phyloP scores from a whole-genome alignment of 1,140 invertebrate species.

The Drosophila arizonae region DNA sequence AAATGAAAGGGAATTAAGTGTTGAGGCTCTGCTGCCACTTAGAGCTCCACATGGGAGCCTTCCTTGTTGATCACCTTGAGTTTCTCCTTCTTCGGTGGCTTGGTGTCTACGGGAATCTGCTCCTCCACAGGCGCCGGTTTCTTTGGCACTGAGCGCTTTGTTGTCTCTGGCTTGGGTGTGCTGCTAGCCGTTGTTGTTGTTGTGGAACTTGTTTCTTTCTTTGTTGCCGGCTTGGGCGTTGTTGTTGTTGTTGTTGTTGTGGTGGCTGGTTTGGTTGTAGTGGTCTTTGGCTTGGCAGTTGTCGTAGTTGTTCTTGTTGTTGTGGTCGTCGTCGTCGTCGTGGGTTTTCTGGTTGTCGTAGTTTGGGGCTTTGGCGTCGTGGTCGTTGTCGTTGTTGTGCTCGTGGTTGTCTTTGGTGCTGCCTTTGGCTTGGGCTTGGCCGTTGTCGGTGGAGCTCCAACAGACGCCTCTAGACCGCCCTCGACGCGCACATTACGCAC shows the following conservation, averaged over 20 bases:
- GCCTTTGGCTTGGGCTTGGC: conserved; percentile 52
- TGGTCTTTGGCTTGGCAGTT: conserved; percentile 43
- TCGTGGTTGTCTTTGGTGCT: conserved; percentile 44
- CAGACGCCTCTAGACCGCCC: conserved; percentile 67
- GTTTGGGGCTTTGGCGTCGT: conserved; percentile 40
- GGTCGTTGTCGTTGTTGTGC: conserved; percentile 40
- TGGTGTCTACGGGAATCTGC: conserved; percentile 84
- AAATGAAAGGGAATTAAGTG: neutral
- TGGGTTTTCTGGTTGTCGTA: conserved; percentile 69
- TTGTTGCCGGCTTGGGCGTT: conserved; percentile 53
- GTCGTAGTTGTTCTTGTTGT: conserved; percentile 52
- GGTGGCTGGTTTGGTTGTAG: conserved; percentile 41
- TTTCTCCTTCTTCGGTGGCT: conserved; percentile 84
- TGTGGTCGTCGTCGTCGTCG: conserved; percentile 66
- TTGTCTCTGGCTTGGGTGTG: conserved; percentile 47
- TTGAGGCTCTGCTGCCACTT: conserved; percentile 29
- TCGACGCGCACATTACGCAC: conserved; percentile 78
- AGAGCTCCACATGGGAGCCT: conserved; percentile 81
- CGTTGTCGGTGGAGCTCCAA: conserved; percentile 52
- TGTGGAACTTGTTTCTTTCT: conserved; percentile 42
- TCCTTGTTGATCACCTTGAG: conserved; percentile 85
- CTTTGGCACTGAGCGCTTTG: conserved; percentile 65
- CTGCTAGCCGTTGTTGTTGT: conserved; percentile 78
- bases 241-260: conserved; percentile 50
- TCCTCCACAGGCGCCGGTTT: conserved; percentile 84